Evolutionary conservation across 2,113 vertebrate genomes (phyloP).

Genomic region (Hypanus sabinus): DNA sequence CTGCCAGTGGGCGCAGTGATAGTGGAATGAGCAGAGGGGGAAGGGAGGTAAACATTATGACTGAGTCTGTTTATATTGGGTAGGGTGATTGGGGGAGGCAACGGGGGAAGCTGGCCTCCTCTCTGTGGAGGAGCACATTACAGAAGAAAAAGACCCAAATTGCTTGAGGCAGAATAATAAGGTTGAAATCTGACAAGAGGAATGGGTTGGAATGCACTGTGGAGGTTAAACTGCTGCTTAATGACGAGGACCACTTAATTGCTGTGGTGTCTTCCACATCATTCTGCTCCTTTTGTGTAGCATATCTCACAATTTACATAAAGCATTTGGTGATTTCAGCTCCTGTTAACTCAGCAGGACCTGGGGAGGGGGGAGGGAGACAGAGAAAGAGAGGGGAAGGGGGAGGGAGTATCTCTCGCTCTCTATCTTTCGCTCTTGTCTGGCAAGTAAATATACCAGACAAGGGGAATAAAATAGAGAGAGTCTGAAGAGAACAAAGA

Average conservation of each 20-base stretch:
- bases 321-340: neutral
- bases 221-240: neutral
- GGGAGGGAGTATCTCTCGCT: neutral
- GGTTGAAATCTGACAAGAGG: neutral
- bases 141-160: neutral
- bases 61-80: neutral
- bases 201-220: neutral
- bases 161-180: slow-evolving; percentile 9
- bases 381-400: neutral
- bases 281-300: neutral
- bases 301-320: neutral
- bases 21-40: neutral
- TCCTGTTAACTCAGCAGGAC: neutral
- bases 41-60: neutral
- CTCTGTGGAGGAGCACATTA: neutral
- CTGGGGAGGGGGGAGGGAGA: too few species aligned
- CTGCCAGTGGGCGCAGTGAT: neutral
- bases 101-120: neutral
- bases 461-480: neutral
- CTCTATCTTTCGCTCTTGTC: too few species aligned
- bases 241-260: slow-evolving; percentile 19
- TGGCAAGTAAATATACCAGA: neutral
- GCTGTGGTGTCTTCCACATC: slow-evolving; percentile 8
- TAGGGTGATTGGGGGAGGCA: neutral
- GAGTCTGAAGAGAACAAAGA: too few species aligned